These are phyloP conservation scores for Phenganax stokvisi DNA, from an alignment of 92 coral and sea anemone genomes.

Conservation along the genomic window DNA sequence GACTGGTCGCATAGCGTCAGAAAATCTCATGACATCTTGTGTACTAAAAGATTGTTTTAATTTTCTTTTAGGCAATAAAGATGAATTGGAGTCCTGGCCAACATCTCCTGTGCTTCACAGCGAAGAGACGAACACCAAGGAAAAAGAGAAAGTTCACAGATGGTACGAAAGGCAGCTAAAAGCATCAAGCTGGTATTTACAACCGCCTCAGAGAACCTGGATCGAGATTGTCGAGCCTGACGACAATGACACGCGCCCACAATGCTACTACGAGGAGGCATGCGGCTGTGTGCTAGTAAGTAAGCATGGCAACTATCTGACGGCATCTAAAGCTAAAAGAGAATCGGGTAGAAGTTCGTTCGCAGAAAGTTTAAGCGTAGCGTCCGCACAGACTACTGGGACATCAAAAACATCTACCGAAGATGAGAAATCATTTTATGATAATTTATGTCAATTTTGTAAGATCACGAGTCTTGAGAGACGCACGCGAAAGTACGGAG, in stretches of 20 bases:
- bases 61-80: slow-evolving; percentile 18
- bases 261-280: slow-evolving; percentile 30
- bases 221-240: slow-evolving; percentile 26
- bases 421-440: slow-evolving; percentile 34
- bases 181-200: slow-evolving; percentile 26
- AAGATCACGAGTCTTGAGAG: slow-evolving; percentile 29
- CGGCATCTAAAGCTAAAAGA: neutral
- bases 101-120: slow-evolving; percentile 33
- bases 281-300: slow-evolving; percentile 36
- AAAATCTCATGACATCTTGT: too few relatives aligned
- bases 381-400: slow-evolving; percentile 11
- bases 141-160: slow-evolving; percentile 33
- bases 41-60: slow-evolving; percentile 1
- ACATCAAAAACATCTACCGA: slow-evolving; percentile 24
- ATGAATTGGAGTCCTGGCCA: slow-evolving; percentile 34
- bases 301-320: neutral
- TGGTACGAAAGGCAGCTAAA: slow-evolving; percentile 28
- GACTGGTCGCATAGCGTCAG: too few relatives aligned
- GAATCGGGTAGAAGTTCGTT: slow-evolving; percentile 24
- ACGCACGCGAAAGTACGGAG: slow-evolving; percentile 27
- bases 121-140: slow-evolving; percentile 30
- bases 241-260: slow-evolving; percentile 10
- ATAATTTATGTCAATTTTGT: slow-evolving; percentile 30
- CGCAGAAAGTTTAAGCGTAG: slow-evolving; percentile 2
- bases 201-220: slow-evolving; percentile 19